Percentiles rank a stretch among this genome's conserved stretches.
phyloP scores from a whole-genome alignment of 2,888 invertebrate genomes.

The Fragum fragum region DNA sequence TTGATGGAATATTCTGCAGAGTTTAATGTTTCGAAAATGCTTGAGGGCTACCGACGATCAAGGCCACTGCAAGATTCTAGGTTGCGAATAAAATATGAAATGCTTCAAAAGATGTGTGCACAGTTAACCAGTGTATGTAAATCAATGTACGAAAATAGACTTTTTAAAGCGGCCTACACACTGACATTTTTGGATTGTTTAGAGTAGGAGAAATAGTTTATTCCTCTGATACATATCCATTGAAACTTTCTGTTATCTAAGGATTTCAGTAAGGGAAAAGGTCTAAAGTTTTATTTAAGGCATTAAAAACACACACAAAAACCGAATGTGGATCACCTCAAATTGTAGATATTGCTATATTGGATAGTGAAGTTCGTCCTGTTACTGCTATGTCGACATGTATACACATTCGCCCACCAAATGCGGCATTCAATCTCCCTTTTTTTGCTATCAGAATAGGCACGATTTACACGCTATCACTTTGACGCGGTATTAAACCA shows the following conservation, averaged over 20 bases:
- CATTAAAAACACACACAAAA: slow-evolving; percentile 22
- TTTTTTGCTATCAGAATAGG: slow-evolving; percentile 18
- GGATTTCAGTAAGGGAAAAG: not conserved
- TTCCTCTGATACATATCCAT: not conserved
- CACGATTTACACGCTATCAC: slow-evolving; percentile 4
- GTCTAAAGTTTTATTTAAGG: not conserved
- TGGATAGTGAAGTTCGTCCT: not conserved
- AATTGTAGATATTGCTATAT: not conserved
- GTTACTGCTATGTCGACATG: not conserved
- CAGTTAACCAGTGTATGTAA: not conserved
- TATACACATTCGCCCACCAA: not conserved
- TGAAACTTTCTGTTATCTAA: not conserved
- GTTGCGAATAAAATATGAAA: slow-evolving; percentile 5
- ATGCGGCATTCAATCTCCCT: not conserved
- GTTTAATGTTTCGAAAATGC: slow-evolving; percentile 15
- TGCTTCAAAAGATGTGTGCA: not conserved
- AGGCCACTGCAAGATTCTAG: slow-evolving; percentile 3
- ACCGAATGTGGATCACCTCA: slow-evolving; percentile 13
- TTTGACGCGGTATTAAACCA: slow-evolving; percentile 30
- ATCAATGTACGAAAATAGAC: slow-evolving; percentile 15
- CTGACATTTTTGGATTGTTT: slow-evolving; percentile 19
- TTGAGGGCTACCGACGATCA: slow-evolving; percentile 18
- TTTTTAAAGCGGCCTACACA: slow-evolving; percentile 9
- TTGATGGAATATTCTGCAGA: not conserved
- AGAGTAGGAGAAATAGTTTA: not conserved